Conservation (phyloP, 2,797 vertebrate species). For the Bradypodion ventrale region DNA sequence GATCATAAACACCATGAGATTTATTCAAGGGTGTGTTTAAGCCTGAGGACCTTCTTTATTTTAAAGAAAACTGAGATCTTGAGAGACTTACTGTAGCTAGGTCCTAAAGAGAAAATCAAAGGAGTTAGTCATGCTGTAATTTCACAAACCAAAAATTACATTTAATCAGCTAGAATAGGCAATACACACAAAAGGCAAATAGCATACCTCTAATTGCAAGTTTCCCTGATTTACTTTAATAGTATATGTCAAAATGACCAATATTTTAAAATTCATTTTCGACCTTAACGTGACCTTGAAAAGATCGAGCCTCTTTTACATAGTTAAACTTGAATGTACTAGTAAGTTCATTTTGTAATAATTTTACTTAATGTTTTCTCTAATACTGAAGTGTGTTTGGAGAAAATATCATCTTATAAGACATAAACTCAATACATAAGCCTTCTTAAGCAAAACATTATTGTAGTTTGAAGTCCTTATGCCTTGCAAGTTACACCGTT, state of each 20-base stretch:
- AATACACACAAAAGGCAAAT: conserved; percentile 15
- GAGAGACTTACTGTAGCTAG: conserved; percentile 15
- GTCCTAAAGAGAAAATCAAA: conserved; percentile 31
- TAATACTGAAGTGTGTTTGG: neutral
- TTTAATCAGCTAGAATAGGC: neutral
- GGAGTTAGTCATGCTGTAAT: conserved; percentile 19
- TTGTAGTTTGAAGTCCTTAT: neutral
- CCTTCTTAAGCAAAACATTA: neutral
- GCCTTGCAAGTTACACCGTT: neutral
- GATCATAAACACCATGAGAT: conserved; percentile 11
- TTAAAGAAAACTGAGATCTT: conserved; percentile 19
- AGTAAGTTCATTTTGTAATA: neutral
- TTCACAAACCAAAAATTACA: conserved; percentile 14
- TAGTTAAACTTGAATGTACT: neutral
- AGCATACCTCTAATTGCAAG: conserved; percentile 11
- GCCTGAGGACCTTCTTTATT: neutral
- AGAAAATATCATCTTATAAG: neutral
- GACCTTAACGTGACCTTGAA: conserved; percentile 19
- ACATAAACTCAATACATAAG: neutral
- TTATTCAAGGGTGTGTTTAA: conserved; percentile 29
- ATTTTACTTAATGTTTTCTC: neutral
- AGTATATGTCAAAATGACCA: neutral
- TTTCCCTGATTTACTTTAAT: conserved; percentile 1
- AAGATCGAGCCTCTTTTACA: neutral
- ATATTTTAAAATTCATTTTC: conserved; percentile 3